Conservation (phyloP, 2,797 vertebrate species). For the Danio albolineatus region DNA sequence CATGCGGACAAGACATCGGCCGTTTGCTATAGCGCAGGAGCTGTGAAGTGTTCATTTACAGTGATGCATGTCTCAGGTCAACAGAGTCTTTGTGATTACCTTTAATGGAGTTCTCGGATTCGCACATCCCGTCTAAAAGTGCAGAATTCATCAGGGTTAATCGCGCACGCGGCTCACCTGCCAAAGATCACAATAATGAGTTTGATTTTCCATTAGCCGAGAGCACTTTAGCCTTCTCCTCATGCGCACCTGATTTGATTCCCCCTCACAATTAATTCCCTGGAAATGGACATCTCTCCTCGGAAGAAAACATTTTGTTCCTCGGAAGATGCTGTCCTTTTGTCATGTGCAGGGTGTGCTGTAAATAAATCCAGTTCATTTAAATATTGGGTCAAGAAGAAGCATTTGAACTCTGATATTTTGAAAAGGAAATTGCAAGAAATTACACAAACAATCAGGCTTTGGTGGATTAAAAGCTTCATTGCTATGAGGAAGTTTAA, state of each 20-base stretch:
- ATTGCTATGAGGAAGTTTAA: background rate
- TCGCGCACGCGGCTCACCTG: conserved; percentile 71
- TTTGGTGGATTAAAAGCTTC: background rate
- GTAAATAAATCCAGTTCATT: background rate
- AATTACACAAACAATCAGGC: background rate
- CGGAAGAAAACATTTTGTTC: conserved; percentile 39
- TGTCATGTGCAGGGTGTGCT: background rate
- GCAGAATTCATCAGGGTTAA: conserved; percentile 60
- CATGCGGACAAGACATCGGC: background rate
- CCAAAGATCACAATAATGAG: conserved; percentile 75
- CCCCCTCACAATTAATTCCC: conserved; percentile 49
- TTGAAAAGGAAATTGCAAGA: background rate
- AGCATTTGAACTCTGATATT: background rate
- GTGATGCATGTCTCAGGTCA: conserved; percentile 18
- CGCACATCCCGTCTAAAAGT: conserved; percentile 39
- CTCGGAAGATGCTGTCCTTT: conserved; percentile 5
- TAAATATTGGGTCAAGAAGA: background rate
- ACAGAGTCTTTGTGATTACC: conserved; percentile 43
- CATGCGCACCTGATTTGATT: conserved; percentile 41
- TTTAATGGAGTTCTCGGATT: conserved; percentile 41
- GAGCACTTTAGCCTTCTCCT: conserved; percentile 50
- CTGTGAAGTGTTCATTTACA: conserved; percentile 35
- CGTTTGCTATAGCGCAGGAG: conserved; percentile 20
- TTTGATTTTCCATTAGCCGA: conserved; percentile 65
- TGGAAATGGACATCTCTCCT: conserved; percentile 46